Percentiles rank a stretch among this genome's conserved stretches.
These are phyloP conservation scores for Acomys russatus DNA, from an alignment of 2,797 vertebrate genomes.

Conservation along the genomic window DNA sequence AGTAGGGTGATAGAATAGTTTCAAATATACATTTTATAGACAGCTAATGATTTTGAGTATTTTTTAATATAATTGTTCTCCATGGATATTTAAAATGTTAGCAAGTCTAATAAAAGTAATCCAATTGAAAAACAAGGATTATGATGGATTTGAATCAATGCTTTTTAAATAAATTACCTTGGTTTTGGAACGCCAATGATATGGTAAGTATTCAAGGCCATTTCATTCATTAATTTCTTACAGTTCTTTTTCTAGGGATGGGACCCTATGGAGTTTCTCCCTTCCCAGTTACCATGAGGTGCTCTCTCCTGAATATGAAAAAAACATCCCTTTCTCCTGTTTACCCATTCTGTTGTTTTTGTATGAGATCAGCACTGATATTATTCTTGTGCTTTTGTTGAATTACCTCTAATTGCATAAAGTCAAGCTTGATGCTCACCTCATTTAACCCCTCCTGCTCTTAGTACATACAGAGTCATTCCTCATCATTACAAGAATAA, in stretches of 20 bases:
- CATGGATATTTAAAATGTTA: not conserved
- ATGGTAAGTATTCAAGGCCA: not conserved
- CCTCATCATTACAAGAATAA: not conserved
- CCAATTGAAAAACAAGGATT: not conserved
- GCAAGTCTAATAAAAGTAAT: not conserved
- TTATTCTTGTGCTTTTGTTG: not conserved
- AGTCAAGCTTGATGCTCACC: no score
- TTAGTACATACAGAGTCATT: not conserved
- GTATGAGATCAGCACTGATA: not conserved
- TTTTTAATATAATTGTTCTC: not conserved
- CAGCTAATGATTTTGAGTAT: not conserved
- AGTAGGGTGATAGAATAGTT: not conserved
- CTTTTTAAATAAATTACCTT: not conserved
- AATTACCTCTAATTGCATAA: not conserved
- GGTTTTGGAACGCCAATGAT: not conserved
- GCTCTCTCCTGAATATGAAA: no score
- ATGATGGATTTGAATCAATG: not conserved
- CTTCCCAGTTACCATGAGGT: not conserved
- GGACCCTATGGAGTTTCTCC: not conserved
- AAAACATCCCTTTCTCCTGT: not conserved
- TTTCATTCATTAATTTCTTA: not conserved
- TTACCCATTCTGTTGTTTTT: not conserved
- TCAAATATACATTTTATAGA: not conserved
- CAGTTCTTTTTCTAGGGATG: not conserved
- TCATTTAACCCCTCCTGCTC: not conserved